A percentile compares a stretch with the other conserved stretches of the same genome.
phyloP scores from a whole-genome alignment of 2,888 invertebrate species.

The Drosophila conformis region DNA sequence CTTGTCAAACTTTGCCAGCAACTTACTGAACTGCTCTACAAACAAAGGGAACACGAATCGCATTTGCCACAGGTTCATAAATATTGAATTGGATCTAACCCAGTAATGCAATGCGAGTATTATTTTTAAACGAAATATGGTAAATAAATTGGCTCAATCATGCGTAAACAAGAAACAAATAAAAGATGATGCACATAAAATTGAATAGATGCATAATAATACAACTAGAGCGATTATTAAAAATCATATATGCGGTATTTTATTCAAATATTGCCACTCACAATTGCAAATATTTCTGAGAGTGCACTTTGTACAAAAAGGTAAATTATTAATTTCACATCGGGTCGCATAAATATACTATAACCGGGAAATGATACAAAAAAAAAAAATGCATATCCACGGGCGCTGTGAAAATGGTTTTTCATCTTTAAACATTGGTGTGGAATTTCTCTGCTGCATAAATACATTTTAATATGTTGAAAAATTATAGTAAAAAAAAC shows the following conservation, averaged over 20 bases:
- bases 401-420: slow-evolving; percentile 31
- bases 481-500: slow-evolving; percentile 37
- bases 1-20: background rate
- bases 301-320: slow-evolving; percentile 4
- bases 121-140: slow-evolving; percentile 24
- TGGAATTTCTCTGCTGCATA: slow-evolving; percentile 37
- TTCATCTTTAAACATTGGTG: slow-evolving; percentile 9
- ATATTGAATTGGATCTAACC: slow-evolving; percentile 26
- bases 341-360: background rate
- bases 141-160: slow-evolving; percentile 16
- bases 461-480: slow-evolving; percentile 52
- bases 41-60: slow-evolving; percentile 26
- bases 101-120: slow-evolving; percentile 26
- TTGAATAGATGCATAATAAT: background rate
- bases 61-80: slow-evolving; percentile 44
- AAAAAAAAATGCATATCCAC: slow-evolving; percentile 53
- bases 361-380: background rate
- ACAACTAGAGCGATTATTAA: background rate
- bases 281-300: background rate
- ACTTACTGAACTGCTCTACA: slow-evolving; percentile 3
- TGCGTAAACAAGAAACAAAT: slow-evolving; percentile 12
- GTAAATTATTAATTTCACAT: slow-evolving; percentile 14
- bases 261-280: background rate
- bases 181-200: background rate
- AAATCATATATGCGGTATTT: background rate